Percentiles rank a stretch among this genome's conserved stretches.
Conservation (phyloP, 2,113 vertebrate genomes). For the Callionymus lyra region DNA sequence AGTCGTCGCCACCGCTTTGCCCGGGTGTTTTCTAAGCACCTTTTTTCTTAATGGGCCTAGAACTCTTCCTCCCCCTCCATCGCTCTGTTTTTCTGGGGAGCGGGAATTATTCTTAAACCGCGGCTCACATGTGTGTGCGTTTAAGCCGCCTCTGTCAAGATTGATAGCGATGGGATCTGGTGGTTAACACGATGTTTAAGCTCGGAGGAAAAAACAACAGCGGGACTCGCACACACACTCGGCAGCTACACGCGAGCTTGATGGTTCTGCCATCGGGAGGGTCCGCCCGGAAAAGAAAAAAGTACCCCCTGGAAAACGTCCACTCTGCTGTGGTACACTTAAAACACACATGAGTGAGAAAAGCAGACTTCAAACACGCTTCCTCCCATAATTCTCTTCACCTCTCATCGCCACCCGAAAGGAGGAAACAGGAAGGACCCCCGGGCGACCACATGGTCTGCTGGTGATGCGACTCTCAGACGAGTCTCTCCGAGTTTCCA, state of each 20-base stretch:
- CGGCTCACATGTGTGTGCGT: slow-evolving; percentile 63
- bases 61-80: slow-evolving; percentile 46
- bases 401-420: slow-evolving; percentile 62
- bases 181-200: slow-evolving; percentile 66
- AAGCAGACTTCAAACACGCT: slow-evolving; percentile 66
- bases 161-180: slow-evolving; percentile 65
- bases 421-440: slow-evolving; percentile 57
- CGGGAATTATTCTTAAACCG: slow-evolving; percentile 56
- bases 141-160: slow-evolving; percentile 57
- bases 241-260: slow-evolving; percentile 45
- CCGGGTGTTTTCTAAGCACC: slow-evolving; percentile 67
- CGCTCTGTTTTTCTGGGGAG: slow-evolving; percentile 15
- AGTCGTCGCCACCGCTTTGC: slow-evolving; percentile 75
- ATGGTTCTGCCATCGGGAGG: slow-evolving; percentile 60
- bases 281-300: slow-evolving; percentile 39
- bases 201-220: slow-evolving; percentile 40
- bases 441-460: slow-evolving; percentile 48
- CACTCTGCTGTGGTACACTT: slow-evolving; percentile 59
- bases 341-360: slow-evolving; percentile 62
- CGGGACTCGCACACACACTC: slow-evolving; percentile 57
- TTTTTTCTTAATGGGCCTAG: slow-evolving; percentile 80
- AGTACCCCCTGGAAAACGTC: slow-evolving; percentile 52
- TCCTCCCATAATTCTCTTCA: slow-evolving; percentile 68
- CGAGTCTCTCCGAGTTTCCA: too few species aligned
- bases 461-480: too few species aligned